phyloP scores from a whole-genome alignment of 2,888 invertebrate genomes.

The Ectropis crepuscularia region DNA sequence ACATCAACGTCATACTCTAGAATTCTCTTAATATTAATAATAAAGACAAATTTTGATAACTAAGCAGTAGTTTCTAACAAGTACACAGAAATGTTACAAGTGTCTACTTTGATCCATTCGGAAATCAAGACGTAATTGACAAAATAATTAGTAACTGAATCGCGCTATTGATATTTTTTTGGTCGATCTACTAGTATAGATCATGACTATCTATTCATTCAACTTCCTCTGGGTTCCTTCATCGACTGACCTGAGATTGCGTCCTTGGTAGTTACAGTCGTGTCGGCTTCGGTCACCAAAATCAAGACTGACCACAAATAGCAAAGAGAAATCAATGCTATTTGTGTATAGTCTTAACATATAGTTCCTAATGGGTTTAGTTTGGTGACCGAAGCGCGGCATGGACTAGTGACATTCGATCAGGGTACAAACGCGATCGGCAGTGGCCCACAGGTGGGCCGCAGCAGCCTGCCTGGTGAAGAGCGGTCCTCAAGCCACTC shows the following conservation, averaged over 20 bases:
- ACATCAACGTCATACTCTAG: too few species aligned
- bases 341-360: constrained; percentile 11
- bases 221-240: constrained; percentile 39
- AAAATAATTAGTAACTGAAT: constrained; percentile 25
- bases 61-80: too few species aligned
- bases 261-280: constrained; percentile 17
- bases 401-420: constrained; percentile 26
- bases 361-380: constrained; percentile 24
- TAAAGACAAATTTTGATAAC: too few species aligned
- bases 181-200: not conserved
- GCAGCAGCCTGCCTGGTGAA: constrained; percentile 37
- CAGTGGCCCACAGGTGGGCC: constrained; percentile 36
- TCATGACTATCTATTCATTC: not conserved
- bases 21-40: too few species aligned
- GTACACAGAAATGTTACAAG: too few species aligned
- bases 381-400: constrained; percentile 36
- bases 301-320: not conserved
- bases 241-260: constrained; percentile 35
- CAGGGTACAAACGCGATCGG: constrained; percentile 23
- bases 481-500: constrained; percentile 14
- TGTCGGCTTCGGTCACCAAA: constrained; percentile 37
- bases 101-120: too few species aligned
- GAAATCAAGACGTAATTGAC: constrained; percentile 8
- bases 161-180: constrained; percentile 35
- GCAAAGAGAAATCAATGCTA: not conserved